Base-by-base conservation (phyloP, 1,140 invertebrate genomes). In the Acromyrmex heyeri region DNA sequence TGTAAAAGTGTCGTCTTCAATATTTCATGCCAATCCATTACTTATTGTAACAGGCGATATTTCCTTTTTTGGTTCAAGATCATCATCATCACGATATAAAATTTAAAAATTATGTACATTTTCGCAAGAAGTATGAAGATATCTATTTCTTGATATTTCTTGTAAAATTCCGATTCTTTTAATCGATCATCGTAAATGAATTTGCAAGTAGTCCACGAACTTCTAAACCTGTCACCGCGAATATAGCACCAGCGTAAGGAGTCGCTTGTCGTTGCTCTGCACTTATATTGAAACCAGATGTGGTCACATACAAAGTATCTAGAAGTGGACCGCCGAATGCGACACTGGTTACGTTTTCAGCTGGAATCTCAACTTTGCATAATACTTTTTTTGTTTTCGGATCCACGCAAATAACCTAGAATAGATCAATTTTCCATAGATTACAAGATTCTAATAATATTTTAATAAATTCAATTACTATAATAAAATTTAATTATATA, bases 271-370 rank as follows among this genome's bases (percentile, higher is more conserved):
- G 95, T 87, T 97, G 94, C 3, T 96, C 95, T 8, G 95, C 93
- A 1, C 94, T 95, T 70, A 96, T 92, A 16, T 91, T 94, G 5
- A 88, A 81, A 8, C 87, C 92, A 0, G 97, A 97, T 0, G 96
- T 96, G 0, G 98, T 98, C 8, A 98, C 97, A 91, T 97, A 98
- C 3, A 98, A 94, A 73, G 97, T 96, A 91, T 98, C 97, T 30
- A 98, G 93, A 91, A 97, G 96, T 0, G 96, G 95, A 6, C 98
- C 98, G 12, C 98, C 98, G 93, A 97, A 99, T 77, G 97, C 97
- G 0, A 96, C 96, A 0, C 98, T 98, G 0, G 98, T 98, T 5
- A 98, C 96, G 91, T 97, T 96, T 73, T 96, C 95, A 1, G 97
- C 96, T 10, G 98, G 98, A 10, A 98, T 95, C 1, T 96, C 91